Base-by-base conservation (phyloP, 2,113 vertebrate genomes). In the Brachionichthys hirsutus region DNA sequence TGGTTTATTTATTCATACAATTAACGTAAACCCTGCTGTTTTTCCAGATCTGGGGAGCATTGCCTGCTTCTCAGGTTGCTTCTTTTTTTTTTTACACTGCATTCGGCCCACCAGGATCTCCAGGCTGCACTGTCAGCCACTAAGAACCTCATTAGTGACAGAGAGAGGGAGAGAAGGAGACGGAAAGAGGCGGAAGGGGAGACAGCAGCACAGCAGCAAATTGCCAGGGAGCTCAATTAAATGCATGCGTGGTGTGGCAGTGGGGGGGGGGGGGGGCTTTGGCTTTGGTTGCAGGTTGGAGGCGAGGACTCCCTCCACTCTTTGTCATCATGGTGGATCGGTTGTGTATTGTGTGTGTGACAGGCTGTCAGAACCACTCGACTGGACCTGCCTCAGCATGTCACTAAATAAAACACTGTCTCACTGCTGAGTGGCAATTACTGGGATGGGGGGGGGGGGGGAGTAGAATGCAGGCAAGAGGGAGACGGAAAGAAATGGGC, bases 61-160 rank as follows among this genome's bases (percentile, higher is more conserved):
- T 45, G 17, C 19, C 49, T 42, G 51, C 66, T 76, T 66, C 58
- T 72, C 64, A 38, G 56, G 60, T 66, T 72, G 54, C 43, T 30
- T 30, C 6, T 3, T 30, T 30, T 62, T 62, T 67, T 43, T 59
- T 42, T 19, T 50, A 69, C 68, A 75, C 70, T 50, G 70, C 67
- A 54, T 69, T 55, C 75, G 47, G 49, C 38, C 62, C 65, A 55
- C 16, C 52, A 40, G 67, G 70, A 64, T 54, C 68, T 73, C 56
- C 63, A 41, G 24, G 66, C 65, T 73, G 58, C 67, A 47, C 72
- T 71, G 75, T 81, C 82, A 85, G 62, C 54, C 60, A 69, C 64
- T 72, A 51, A 82, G 75, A 80, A 54, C 54, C 80, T 86, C 80
- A 85, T 83, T 87, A 85, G 73, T 11, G 17, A 63, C 63, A 56